Evolutionary conservation across 2,888 invertebrate genomes (phyloP), one percentile per base, ranked within the genome.

Genomic region (Drosophila barbarae): DNA sequence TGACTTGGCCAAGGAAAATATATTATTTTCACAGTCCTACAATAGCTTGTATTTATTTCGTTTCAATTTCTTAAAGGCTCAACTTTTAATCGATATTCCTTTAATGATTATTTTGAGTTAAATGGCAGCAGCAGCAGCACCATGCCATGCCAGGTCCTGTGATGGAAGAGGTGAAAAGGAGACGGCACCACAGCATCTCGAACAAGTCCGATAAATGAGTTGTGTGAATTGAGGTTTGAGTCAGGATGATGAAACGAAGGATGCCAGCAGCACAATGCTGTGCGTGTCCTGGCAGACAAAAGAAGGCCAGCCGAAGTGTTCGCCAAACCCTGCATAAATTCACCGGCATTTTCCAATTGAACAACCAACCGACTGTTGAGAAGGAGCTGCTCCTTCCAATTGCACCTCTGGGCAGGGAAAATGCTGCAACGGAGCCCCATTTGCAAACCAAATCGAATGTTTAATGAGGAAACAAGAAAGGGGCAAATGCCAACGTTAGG

Each of bases 191-290:
- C 41, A 23, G 51, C 42, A 39, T 21, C 13, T 56, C 18, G 26
- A 70, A 75, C 70, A 81, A 78, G 69, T 66, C 72, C 71, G 65
- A 61, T 66, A 76, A 74, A 67, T 76, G 80, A 74, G 69, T 42
- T 46, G 57, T 41, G 52, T 49, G 42, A 47, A 39, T 28, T 38
- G 42, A 35, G 38, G 23, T 34, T 68, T 41, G 47, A 34, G 36
- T 26, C 32, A 35, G 41, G 39, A 32, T 35, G 39, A 32, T 42
- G 35, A 21, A 34, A 9, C 36, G n/a, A 54, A 42, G 34, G 56
- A 39, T 52, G 53, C 32, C 34, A 15, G 26, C 26, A 46, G 8
- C 42, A 54, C 46, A 47, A 47, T 47, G 5, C 32, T 26, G 23
- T 54, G 53, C 42, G 18, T 34, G 35, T 10, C 39, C 39, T 21